phyloP scores from a whole-genome alignment of 2,888 invertebrate genomes.

The Folsomia candida region DNA sequence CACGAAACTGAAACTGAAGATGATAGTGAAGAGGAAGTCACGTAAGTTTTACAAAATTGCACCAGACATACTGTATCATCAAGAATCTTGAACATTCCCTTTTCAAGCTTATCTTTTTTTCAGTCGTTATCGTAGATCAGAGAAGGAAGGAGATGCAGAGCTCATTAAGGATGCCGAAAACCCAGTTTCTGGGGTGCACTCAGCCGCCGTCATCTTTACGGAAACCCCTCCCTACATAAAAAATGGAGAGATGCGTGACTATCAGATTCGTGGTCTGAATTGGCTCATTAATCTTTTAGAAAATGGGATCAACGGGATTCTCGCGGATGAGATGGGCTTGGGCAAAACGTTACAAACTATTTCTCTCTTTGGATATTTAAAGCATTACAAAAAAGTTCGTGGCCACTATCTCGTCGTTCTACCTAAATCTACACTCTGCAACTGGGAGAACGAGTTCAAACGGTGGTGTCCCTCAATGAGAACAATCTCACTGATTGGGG shows the following conservation, averaged over 20 bases:
- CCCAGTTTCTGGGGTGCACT: neutral
- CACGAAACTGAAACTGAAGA: no score
- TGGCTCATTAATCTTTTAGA: constrained; percentile 62
- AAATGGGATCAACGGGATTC: constrained; percentile 65
- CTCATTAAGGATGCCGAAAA: neutral
- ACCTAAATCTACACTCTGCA: constrained; percentile 62
- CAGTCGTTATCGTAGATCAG: neutral
- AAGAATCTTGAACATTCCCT: no score
- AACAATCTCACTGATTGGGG: constrained; percentile 35
- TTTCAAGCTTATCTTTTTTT: neutral
- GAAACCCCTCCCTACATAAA: constrained; percentile 52
- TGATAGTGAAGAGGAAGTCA: no score
- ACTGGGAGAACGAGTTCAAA: constrained; percentile 67
- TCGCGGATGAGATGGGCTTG: constrained; percentile 70
- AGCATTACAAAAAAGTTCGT: constrained; percentile 51
- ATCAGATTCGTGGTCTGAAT: constrained; percentile 61
- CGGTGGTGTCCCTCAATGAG: constrained; percentile 35
- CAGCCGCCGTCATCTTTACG: no score
- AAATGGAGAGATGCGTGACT: constrained; percentile 58
- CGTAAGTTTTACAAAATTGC: no score
- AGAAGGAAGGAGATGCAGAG: constrained; percentile 14
- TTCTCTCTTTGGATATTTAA: constrained; percentile 54
- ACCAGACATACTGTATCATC: no score
- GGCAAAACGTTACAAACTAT: constrained; percentile 69
- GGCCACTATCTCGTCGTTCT: constrained; percentile 59